Evolutionary conservation across 2,888 invertebrate species (phyloP).

Genomic region (Drosophila colorata): DNA sequence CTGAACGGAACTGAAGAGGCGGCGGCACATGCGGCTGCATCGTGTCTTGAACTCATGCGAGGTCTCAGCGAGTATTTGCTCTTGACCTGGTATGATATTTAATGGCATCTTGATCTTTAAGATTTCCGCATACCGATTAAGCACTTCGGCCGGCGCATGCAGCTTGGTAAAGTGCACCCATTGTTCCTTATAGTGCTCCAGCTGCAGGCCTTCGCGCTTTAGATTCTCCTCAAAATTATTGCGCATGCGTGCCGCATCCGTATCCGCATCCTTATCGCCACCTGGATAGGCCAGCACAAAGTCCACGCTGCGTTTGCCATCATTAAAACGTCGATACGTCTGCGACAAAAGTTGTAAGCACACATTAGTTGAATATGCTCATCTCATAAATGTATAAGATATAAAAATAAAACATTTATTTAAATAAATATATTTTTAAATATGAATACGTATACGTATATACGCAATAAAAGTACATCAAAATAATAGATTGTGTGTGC

Average conservation of each 20-base stretch:
- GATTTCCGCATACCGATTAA: slow-evolving; percentile 91
- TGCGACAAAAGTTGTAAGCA: slow-evolving; percentile 61
- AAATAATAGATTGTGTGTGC: slow-evolving; percentile 15
- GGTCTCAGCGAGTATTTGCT: slow-evolving; percentile 79
- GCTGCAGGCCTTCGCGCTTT: slow-evolving; percentile 87
- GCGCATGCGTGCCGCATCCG: slow-evolving; percentile 74
- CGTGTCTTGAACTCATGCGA: slow-evolving; percentile 84
- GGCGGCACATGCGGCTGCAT: slow-evolving; percentile 85
- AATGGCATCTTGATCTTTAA: slow-evolving; percentile 92
- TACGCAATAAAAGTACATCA: slow-evolving; percentile 6
- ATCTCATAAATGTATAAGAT: background rate
- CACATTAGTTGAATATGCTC: background rate
- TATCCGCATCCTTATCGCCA: slow-evolving; percentile 68
- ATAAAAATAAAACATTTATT: background rate
- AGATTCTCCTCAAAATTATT: slow-evolving; percentile 88
- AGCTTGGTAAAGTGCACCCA: slow-evolving; percentile 90
- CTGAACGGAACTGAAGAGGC: slow-evolving; percentile 87
- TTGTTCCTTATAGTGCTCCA: slow-evolving; percentile 88
- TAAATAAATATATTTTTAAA: no score
- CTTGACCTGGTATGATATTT: slow-evolving; percentile 86
- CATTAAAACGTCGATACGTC: slow-evolving; percentile 87
- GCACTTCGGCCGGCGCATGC: slow-evolving; percentile 90
- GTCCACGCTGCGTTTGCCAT: slow-evolving; percentile 87
- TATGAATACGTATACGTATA: slow-evolving; percentile 19
- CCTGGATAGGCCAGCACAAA: slow-evolving; percentile 88